phyloP scores from a whole-genome alignment of 2,113 vertebrate species.

The Glaucomys volans region DNA sequence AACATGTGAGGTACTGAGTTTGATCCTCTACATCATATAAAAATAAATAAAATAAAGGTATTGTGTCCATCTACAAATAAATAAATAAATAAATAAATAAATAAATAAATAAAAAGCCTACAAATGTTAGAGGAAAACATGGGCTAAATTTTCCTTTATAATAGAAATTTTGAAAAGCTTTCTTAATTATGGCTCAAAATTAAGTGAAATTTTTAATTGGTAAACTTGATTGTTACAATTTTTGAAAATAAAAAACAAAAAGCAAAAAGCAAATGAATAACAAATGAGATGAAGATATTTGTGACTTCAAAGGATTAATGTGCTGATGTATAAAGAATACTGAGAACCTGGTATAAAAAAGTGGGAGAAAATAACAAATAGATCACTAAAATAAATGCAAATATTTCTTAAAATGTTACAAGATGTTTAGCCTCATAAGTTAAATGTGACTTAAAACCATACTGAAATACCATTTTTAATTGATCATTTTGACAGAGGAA shows the following conservation, averaged over 20 bases:
- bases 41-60: too few relatives aligned
- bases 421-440: not conserved
- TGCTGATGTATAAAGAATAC: not conserved
- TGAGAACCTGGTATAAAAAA: not conserved
- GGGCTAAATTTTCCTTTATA: not conserved
- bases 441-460: constrained; percentile 36
- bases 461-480: not conserved
- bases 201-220: not conserved
- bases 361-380: not conserved
- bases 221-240: not conserved
- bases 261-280: not conserved
- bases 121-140: not conserved
- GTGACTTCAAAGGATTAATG: not conserved
- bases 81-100: too few relatives aligned
- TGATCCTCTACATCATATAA: too few relatives aligned
- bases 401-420: not conserved
- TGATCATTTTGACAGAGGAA: not conserved
- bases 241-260: not conserved
- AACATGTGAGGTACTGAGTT: too few relatives aligned
- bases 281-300: not conserved
- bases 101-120: not conserved
- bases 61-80: too few relatives aligned
- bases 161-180: not conserved
- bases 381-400: not conserved
- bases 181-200: not conserved